Conservation (phyloP, 2,888 invertebrate genomes). For the Mamestra brassicae region DNA sequence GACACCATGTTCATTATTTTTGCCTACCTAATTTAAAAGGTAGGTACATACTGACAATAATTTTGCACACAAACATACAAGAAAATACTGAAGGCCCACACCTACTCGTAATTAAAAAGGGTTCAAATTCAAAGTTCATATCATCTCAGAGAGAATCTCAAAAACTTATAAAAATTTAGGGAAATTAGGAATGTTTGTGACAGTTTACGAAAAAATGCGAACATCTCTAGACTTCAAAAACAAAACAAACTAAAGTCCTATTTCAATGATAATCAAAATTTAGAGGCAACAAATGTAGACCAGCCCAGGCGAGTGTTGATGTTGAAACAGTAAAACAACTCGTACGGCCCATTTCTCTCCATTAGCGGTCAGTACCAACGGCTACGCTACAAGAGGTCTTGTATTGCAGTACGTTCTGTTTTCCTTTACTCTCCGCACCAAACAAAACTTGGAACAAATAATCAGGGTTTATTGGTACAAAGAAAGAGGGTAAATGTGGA, state of each 20-base stretch:
- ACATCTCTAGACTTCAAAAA: neutral
- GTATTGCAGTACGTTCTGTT: conserved; percentile 11
- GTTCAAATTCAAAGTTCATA: no score
- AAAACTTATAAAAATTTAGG: no score
- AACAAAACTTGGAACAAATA: conserved; percentile 20
- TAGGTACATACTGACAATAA: no score
- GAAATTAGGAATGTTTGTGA: no score
- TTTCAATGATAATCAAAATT: conserved; percentile 43
- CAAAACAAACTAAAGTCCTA: conserved; percentile 11
- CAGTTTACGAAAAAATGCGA: no score
- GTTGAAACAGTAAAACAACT: conserved; percentile 31
- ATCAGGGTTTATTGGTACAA: conserved; percentile 16
- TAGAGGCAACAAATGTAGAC: conserved; percentile 26
- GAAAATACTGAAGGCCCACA: no score
- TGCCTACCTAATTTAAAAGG: no score
- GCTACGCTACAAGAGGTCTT: conserved; percentile 7
- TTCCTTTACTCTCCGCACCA: conserved; percentile 5
- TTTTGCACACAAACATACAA: no score
- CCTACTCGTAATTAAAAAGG: no score
- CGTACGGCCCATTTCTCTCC: conserved; percentile 46
- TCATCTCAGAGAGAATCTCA: no score
- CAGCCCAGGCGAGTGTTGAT: neutral
- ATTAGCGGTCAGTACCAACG: conserved; percentile 32
- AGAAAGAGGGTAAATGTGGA: neutral
- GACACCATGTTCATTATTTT: no score